These are phyloP conservation scores for Phrynocephalus guinanensis DNA, from an alignment of 2,797 vertebrate genomes.

Conservation along the genomic window DNA sequence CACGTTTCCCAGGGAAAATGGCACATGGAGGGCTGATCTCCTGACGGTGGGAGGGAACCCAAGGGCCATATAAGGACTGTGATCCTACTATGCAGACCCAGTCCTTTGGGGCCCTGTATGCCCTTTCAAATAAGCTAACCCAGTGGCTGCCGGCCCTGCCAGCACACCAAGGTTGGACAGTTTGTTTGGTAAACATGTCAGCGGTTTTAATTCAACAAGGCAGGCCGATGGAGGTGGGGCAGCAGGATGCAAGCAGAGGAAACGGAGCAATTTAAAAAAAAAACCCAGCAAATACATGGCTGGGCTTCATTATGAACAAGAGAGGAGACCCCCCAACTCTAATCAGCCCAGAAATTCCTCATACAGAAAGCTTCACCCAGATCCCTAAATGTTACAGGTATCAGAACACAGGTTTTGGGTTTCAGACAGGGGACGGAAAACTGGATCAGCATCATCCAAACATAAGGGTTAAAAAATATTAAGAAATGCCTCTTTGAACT, in stretches of 20 bases:
- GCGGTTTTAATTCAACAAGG: conserved; percentile 18
- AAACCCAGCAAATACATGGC: neutral
- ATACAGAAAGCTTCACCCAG: too few species aligned
- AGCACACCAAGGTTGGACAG: conserved; percentile 15
- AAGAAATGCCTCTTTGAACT: too few species aligned
- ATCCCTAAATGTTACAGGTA: neutral
- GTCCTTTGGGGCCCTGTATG: too few species aligned
- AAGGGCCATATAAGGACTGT: too few species aligned
- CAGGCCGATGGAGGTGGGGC: neutral
- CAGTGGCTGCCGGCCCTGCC: neutral
- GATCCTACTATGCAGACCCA: too few species aligned
- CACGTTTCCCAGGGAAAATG: too few species aligned
- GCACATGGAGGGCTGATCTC: too few species aligned
- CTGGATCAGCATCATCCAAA: too few species aligned
- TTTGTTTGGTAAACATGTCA: neutral
- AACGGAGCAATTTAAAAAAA: neutral
- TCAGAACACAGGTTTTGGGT: neutral
- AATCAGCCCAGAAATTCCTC: neutral
- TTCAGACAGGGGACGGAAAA: neutral
- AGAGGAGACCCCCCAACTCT: neutral
- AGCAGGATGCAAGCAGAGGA: neutral
- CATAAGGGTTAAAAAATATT: too few species aligned
- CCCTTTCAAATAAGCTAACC: neutral
- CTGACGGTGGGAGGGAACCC: too few species aligned
- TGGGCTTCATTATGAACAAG: neutral